Conservation (phyloP, 92 coral and sea anemone genomes). For the Palythoa grandis region DNA sequence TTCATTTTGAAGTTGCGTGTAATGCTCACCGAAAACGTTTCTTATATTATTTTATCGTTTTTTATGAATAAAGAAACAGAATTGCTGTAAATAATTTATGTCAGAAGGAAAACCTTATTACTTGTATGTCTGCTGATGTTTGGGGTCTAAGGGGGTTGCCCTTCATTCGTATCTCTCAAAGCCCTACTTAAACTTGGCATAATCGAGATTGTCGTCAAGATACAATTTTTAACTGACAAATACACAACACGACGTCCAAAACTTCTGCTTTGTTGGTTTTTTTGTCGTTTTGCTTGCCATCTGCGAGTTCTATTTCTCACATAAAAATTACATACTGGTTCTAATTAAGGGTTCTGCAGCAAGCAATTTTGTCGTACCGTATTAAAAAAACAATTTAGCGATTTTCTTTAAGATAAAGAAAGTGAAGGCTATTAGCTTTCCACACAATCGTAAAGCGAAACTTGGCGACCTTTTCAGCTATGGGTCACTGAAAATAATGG, state of each 20-base stretch:
- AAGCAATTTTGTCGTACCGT: not conserved
- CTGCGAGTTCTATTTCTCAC: slow-evolving; percentile 15
- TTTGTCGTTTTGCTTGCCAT: not conserved
- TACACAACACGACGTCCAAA: slow-evolving; percentile 23
- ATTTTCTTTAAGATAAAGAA: not conserved
- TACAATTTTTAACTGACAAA: slow-evolving; percentile 15
- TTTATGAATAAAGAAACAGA: slow-evolving; percentile 1
- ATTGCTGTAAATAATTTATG: slow-evolving; percentile 31
- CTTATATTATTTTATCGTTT: not conserved
- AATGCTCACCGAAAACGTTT: not conserved
- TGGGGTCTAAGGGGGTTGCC: not conserved
- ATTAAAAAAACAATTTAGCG: slow-evolving; percentile 11
- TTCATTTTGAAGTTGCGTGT: slow-evolving; percentile 2
- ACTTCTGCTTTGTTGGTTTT: not conserved
- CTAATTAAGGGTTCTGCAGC: slow-evolving; percentile 8
- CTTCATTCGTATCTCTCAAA: not conserved
- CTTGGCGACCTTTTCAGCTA: slow-evolving; percentile 32
- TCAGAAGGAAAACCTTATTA: not conserved
- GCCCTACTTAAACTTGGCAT: slow-evolving; percentile 14
- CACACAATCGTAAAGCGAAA: slow-evolving; percentile 26
- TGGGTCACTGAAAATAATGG: slow-evolving; percentile 25
- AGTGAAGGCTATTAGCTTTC: slow-evolving; percentile 1
- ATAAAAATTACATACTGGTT: not conserved
- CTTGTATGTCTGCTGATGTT: not conserved
- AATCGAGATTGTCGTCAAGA: slow-evolving; percentile 40